Evolutionary conservation across 2,113 vertebrate genomes (phyloP), one percentile per base, ranked within the genome.

Genomic region (Phalacrocorax carbo): DNA sequence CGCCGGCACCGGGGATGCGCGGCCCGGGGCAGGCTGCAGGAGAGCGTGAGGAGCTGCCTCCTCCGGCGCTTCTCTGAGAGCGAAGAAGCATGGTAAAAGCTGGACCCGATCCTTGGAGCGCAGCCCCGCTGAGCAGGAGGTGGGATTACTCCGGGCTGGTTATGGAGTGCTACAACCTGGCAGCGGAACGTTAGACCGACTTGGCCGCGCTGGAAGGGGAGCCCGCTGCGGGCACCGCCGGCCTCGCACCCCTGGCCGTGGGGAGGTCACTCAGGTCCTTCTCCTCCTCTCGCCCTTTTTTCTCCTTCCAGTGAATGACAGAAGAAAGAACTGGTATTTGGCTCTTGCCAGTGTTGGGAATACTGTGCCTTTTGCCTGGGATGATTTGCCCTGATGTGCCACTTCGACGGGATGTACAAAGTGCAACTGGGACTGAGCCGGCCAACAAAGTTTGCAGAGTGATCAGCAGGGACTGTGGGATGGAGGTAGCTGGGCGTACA

Each of bases 321-420:
- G 85, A 81, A 80, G 76, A 65, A 73, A 55, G 69, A 90, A 94
- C 78, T 60, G 60, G 34, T 27, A 34, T 27, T 51, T 8, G 10
- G 65, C 82, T 81, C 65, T 82, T 82, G 93, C 65, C 88, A 48
- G 90, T 36, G 62, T 55, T 91, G 90, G 97, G 85, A 96, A 97
- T 96, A 94, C 85, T 18, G 97, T 98, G 96, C 94, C 94, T 98
- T 97, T 95, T 90, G 87, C 85, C 86, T 90, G 88, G 93, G 82
- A 95, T 96, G 81, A 9, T 91, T 93, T 68, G 54, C 78, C 61
- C 86, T 6, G 46, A 80, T 49, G 92, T 70, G 89, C 91, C 20
- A 10, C 89, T 91, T 94, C 87, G 7, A 36, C 81, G 16, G 96
- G 96, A 97, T 97, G 88, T 97, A 97, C 96, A 94, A 96, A 96